Evolutionary conservation across 2,888 invertebrate genomes (phyloP), one percentile per base, ranked within the genome.

Genomic region (Nebria brevicollis): DNA sequence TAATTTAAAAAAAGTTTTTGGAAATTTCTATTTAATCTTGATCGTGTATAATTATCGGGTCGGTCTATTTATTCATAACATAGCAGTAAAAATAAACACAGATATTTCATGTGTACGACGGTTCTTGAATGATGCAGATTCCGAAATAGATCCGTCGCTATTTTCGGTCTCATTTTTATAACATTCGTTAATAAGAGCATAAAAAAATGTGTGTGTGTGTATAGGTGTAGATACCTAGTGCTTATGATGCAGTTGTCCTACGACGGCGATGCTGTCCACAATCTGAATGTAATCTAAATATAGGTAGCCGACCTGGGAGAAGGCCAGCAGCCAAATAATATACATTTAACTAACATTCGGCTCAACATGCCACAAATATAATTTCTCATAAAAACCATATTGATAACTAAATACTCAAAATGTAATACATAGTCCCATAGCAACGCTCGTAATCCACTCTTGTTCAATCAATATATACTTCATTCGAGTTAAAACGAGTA

Each of bases 291-390:
- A 54, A 54, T 54, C 54, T 54, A 54, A 54, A 54, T 54, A 11
- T 54, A 34, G 34, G 34, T 34, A 54, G 8, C 54, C 54, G 54
- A 54, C 54, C 54, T 54, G 54, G 54, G 54, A 54, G 54, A 54
- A 54, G 54, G 54, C 54, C 54, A 54, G 54, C 54, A 54, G 54
- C 54, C 54, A 54, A 54, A 54, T 54, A 54, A 54, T 54, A 54
- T 54, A 54, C 13, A 54, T 13, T 11, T 54, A 34, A 34, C 34
- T 34, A 34, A 34, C 34, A 34, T 54, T 54, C 13, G 11, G 54
- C 13, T 54, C 7, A 54, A 54, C 54, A 54, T 54, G 54, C 54
- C 54, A 54, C 54, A 54, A 11, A 54, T 54, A 54, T 54, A 54
- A 54, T 54, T 54, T 54, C 54, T 6, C 54, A 3, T 54, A 54